Base-by-base conservation (phyloP, 2,888 invertebrate species). In the Shargacucullia verbasci region DNA sequence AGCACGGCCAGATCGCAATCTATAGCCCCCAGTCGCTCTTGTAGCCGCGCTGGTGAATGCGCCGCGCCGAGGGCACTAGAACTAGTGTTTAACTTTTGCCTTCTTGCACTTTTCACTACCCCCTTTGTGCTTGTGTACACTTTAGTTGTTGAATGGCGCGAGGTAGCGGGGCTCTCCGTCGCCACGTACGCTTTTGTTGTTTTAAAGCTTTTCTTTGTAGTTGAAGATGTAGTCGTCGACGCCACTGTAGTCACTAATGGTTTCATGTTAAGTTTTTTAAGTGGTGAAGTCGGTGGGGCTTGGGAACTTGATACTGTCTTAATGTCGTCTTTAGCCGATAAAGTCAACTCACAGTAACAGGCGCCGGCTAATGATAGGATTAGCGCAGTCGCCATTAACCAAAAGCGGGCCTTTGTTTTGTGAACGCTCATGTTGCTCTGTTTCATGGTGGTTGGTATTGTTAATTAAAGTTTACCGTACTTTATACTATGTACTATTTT, bases 1-100 rank as follows among this genome's bases (percentile, higher is more conserved):
- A 96, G 88, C 77, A 95, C 94, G 70, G 95, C 95, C 75, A 96
- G 92, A 85, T 96, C 96, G 77, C 96, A 96, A 83, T 95, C 95
- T 73, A 96, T 87, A 44, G 95, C 94, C 82, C 95, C 95, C 78
- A 96, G 91, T 83, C 95, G 95, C 89, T 96, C 96, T 86, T 95
- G 95, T 63, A 95, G 85, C 70, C 95, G 92, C 75, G 93, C 91
- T 60, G 95, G 91, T 75, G 94, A 82, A 79, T 85, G 89, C 70
- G 71, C 77, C 54, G 70, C 73, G 65, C 80, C 94, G 82, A 80
- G 76, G 59, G 80, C 83, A 84, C 85, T 90, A 82, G 86, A 86
- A 76, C 84, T 88, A 82, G 81, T 86, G 83, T 92, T 90, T 84
- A 87, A 83, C 87, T 91, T 92, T 81, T 86, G 90, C 88, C 80